Percentiles rank a stretch among this genome's conserved stretches.
Conservation (phyloP, 2,113 vertebrate genomes). For the Neolamprologus sp. region DNA sequence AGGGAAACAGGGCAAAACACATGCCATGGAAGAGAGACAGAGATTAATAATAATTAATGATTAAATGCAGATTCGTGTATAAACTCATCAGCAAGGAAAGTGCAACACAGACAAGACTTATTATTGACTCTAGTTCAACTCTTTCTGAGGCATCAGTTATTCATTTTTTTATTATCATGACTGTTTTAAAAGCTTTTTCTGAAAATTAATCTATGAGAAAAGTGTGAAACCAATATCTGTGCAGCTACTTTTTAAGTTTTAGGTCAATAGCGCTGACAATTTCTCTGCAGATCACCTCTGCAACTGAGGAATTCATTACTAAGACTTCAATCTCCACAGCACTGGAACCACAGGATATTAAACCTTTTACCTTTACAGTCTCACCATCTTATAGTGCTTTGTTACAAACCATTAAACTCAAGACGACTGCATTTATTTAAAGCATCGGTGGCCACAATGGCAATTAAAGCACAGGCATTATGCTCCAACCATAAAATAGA, state of each 20-base stretch:
- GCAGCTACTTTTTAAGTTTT: neutral
- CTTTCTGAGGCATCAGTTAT: neutral
- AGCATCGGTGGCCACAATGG: neutral
- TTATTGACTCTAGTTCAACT: neutral
- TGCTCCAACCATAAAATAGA: slow-evolving; percentile 4
- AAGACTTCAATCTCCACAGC: neutral
- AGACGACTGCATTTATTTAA: slow-evolving; percentile 17
- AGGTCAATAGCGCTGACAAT: neutral
- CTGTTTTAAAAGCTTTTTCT: neutral
- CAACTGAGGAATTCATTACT: neutral
- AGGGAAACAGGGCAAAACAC: neutral
- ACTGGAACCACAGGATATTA: neutral
- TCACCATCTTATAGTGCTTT: neutral
- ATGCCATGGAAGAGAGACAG: neutral
- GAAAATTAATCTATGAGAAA: neutral
- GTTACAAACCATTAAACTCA: slow-evolving; percentile 21
- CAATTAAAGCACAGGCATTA: neutral
- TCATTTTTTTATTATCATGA: neutral
- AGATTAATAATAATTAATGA: neutral
- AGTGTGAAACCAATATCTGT: neutral
- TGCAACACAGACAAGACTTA: neutral
- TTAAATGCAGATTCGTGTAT: neutral
- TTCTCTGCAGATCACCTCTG: neutral
- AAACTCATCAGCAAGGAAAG: neutral
- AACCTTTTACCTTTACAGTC: slow-evolving; percentile 18